Base-by-base conservation (phyloP, 2,797 vertebrate species). In the Myotis myotis region DNA sequence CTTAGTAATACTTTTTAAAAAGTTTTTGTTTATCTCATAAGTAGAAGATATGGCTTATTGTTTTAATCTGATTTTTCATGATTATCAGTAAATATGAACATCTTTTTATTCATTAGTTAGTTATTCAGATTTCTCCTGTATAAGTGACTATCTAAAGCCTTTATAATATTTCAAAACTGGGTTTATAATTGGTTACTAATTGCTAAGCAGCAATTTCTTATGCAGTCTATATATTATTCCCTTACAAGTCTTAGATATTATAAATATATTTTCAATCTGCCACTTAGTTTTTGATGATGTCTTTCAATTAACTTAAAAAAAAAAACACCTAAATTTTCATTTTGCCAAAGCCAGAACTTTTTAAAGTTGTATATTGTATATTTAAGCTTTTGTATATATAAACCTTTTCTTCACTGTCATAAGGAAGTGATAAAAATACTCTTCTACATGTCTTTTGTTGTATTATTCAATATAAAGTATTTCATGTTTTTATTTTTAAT, bases 401-500 rank as follows among this genome's bases (percentile, higher is more conserved):
- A 44, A 44, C 1, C 11, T n/a, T 62, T 84, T 6, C 13, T 16
- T 20, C 7, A 68, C 6, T n/a, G 30, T 25, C 8, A 71, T 53
- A 49, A 83, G 25, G 51, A 92, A 83, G 7, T 87, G 16, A 55
- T 16, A 47, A 68, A 64, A 92, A 94, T 44, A 79, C 11, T 70
- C 16, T 66, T 41, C 17, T 30, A 6, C 38, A 30, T 87, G 44
- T 5, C 36, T 70, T 82, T 44, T 83, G 89, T 86, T 57, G 5
- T 83, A 9, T 92, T 90, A 62, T 49, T 90, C 41, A 85, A 66
- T 76, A 76, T 22, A 51, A 7, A 60, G 0, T 23, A 55, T 81
- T 91, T 66, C 13, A 47, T 8, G 17, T 76, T 85, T 92, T 36
- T 17, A 90, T 62, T 74, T 90, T 83, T 91, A 96, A 83, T 75